Evolutionary conservation across 2,888 invertebrate species (phyloP), one percentile per base, ranked within the genome.

Genomic region (Julus scanicus): DNA sequence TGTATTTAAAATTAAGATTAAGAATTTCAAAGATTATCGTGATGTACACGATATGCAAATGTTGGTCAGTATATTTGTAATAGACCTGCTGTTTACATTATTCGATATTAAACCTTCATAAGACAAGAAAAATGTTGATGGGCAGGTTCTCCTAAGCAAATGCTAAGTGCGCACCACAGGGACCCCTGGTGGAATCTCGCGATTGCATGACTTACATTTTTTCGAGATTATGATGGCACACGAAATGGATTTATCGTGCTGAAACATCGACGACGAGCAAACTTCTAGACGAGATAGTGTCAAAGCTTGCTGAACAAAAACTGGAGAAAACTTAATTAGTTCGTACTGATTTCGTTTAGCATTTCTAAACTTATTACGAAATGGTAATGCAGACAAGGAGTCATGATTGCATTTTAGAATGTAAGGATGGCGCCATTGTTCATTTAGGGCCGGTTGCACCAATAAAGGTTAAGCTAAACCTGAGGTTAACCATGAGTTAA

Each of bases 261-360:
- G 53, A 53, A 9, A 2, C 53, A 53, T 53, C 53, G 53, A 15
- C 11, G 53, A 15, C 11, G 53, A 11, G 53, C 11, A 53, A 15
- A 9, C 13, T 15, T 53, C 15, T 15, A 53, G 13, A 2, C 11
- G 57, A n/a, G 57, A 57, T 57, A 57, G n/a, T 17, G 57, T 57
- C 57, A 57, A 57, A n/a, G 17, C 57, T 57, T 57, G 57, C 57
- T 57, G 6, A 44, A 57, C n/a, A n/a, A 57, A 57, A 57, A 17
- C 57, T 4, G 57, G n/a, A n/a, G 57, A 57, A 57, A 57, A n/a
- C 57, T 57, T 57, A 57, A 57, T 57, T 57, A 57, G 57, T 57
- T 57, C 2, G 57, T 6, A n/a, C 57, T n/a, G n/a, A n/a, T n/a
- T 57, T 57, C 57, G 15, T 11, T 15, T 2, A 53, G 53, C 53